A percentile compares a stretch with the other conserved stretches of the same genome.
Evolutionary conservation across 2,888 invertebrate genomes (phyloP).

Genomic region (Athalia rosae): DNA sequence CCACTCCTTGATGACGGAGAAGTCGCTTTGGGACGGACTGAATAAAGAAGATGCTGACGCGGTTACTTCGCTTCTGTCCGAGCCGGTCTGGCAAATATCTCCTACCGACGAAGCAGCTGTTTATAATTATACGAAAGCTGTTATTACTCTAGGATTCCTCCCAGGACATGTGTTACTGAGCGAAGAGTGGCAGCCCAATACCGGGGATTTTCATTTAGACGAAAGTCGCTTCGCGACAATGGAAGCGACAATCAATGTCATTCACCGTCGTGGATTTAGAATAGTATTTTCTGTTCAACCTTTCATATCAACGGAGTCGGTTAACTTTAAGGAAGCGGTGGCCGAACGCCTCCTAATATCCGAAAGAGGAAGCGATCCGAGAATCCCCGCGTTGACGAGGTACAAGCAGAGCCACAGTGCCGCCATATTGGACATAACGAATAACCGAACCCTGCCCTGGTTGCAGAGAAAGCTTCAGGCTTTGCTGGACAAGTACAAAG

Average conservation of each 20-base stretch:
- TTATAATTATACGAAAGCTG: conserved; percentile 88
- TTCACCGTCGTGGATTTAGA: conserved; percentile 89
- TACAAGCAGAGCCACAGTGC: conserved; percentile 89
- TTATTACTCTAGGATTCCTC: conserved; percentile 85
- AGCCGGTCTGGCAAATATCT: conserved; percentile 92
- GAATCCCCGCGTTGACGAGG: conserved; percentile 88
- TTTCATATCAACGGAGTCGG: conserved; percentile 90
- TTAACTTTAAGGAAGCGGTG: conserved; percentile 88
- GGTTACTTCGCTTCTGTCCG: conserved; percentile 85
- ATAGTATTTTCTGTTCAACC: conserved; percentile 94
- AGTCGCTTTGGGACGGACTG: conserved; percentile 89
- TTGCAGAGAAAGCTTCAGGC: conserved; percentile 82
- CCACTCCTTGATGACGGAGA: conserved; percentile 86
- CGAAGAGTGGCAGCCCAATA: conserved; percentile 88
- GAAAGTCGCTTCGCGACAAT: conserved; percentile 84
- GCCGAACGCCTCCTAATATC: conserved; percentile 84
- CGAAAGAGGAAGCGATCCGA: conserved; percentile 85
- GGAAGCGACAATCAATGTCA: conserved; percentile 85
- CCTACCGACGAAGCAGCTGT: conserved; percentile 81
- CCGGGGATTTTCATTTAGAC: conserved; percentile 92
- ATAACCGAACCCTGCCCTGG: conserved; percentile 88
- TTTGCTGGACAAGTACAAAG: conserved; percentile 83
- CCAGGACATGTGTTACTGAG: conserved; percentile 87
- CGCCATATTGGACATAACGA: conserved; percentile 91
- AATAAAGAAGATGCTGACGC: conserved; percentile 85